Evolutionary conservation across 92 coral and sea anemone species (phyloP), one percentile per base, ranked within the genome.

Genomic region (Montipora capitata): DNA sequence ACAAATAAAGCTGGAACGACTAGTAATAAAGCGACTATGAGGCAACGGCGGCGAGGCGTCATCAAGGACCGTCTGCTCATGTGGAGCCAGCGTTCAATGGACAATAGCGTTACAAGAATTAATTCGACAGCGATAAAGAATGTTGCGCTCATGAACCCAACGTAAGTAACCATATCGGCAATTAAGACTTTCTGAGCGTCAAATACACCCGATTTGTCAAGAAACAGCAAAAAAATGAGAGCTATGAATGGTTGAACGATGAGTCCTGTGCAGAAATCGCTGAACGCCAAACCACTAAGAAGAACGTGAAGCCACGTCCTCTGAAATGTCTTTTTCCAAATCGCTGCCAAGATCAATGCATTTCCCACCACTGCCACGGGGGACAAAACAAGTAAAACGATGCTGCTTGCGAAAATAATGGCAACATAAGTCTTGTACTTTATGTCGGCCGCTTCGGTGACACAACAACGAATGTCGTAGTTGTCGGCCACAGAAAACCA

Each of bases 301-400:
- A 68, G 49, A 10, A 68, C 14, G 7, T 68, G 16, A 68, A 68
- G 40, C 27, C 27, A 20, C 27, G 27, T 20, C 27, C 27, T 20
- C 1, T 20, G 27, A 20, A 20, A 20, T 20, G 27, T 20, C 27
- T 1, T 20, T 20, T 20, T 20, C 27, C 27, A 20, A 20, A 20
- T 20, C 27, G 27, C 27, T 20, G 27, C 27, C 27, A 20, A 20
- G 27, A 20, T 20, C 27, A 20, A 20, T 20, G 27, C 27, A 20
- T 20, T 20, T 20, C 74, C 74, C 16, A 39, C 74, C 49, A 68
- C 74, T 68, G 74, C 74, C 12, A 68, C 49, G 16, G 74, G 74
- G 44, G 49, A 68, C 14, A 40, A 68, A 68, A 68, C n/a, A 68
- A 15, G 48, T n/a, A 68, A 12, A 7, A 68, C 18, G 69, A 64